phyloP scores from a whole-genome alignment of 1,140 invertebrate species.

The Zaprionus taronus region DNA sequence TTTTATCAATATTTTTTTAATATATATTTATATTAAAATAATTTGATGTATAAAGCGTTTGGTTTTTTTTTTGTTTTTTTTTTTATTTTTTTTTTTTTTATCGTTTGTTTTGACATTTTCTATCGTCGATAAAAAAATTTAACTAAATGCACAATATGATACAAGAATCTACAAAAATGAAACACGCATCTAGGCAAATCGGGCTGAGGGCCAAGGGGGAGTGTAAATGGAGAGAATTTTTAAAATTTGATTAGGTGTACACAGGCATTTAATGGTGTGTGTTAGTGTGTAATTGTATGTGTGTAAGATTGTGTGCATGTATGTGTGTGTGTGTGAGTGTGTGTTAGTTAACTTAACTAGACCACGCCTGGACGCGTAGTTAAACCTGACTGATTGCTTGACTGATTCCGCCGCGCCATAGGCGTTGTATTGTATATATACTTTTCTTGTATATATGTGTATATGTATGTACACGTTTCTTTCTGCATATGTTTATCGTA shows the following conservation, averaged over 20 bases:
- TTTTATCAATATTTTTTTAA: slow-evolving; percentile 43
- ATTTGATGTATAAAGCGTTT: slow-evolving; percentile 81
- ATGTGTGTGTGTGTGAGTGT: slow-evolving; percentile 5
- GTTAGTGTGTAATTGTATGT: slow-evolving; percentile 16
- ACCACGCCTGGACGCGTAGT: slow-evolving; percentile 22
- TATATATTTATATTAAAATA: slow-evolving; percentile 81
- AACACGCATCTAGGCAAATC: slow-evolving; percentile 45
- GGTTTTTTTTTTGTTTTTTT: slow-evolving; percentile 44
- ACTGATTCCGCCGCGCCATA: slow-evolving; percentile 27
- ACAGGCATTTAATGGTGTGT: slow-evolving; percentile 56
- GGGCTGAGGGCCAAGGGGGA: slow-evolving; percentile 24
- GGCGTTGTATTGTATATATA: slow-evolving; percentile 42
- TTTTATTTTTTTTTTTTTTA: slow-evolving; percentile 25
- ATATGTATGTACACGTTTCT: slow-evolving; percentile 34
- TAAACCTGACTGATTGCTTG: slow-evolving; percentile 51
- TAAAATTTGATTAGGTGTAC: slow-evolving; percentile 34
- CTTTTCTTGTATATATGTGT: slow-evolving; percentile 21
- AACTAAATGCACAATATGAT: slow-evolving; percentile 77
- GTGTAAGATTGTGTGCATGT: slow-evolving; percentile 30
- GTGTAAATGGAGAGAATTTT: slow-evolving; percentile 50
- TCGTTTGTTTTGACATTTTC: slow-evolving; percentile 37
- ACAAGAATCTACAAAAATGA: slow-evolving; percentile 52
- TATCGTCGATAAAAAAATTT: slow-evolving; percentile 58
- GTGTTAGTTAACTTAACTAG: slow-evolving; percentile 45
- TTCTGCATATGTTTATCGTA: slow-evolving; percentile 72